Percentiles rank a stretch among this genome's conserved stretches.
These are phyloP conservation scores for Conomelus anceps DNA, from an alignment of 2,888 invertebrate species.

Conservation along the genomic window DNA sequence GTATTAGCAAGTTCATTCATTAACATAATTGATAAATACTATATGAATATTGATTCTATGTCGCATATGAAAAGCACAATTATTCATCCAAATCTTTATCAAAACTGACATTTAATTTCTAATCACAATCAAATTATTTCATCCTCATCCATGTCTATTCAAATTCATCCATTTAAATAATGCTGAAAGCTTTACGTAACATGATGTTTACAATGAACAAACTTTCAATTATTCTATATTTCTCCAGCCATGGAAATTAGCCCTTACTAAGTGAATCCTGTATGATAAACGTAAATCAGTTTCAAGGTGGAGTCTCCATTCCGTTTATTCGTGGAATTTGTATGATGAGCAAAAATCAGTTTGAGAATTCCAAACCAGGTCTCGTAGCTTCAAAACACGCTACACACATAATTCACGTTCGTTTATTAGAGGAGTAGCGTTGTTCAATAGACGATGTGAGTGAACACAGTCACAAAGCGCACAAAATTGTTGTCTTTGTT, in stretches of 20 bases:
- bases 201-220: neutral
- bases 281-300: neutral
- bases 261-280: neutral
- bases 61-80: neutral
- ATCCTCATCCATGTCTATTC: neutral
- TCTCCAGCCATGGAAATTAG: neutral
- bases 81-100: neutral
- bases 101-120: neutral
- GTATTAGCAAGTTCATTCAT: no score
- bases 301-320: neutral
- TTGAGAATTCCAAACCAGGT: neutral
- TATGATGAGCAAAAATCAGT: neutral
- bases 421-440: neutral
- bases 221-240: neutral
- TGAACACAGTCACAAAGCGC: neutral
- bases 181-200: neutral
- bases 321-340: neutral
- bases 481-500: neutral
- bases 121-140: neutral
- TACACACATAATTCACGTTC: neutral
- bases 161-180: neutral
- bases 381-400: neutral
- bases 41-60: neutral
- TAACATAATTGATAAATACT: no score
- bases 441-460: neutral